Conservation (phyloP, 2,888 invertebrate species). For the Drosophila kanekoi region DNA sequence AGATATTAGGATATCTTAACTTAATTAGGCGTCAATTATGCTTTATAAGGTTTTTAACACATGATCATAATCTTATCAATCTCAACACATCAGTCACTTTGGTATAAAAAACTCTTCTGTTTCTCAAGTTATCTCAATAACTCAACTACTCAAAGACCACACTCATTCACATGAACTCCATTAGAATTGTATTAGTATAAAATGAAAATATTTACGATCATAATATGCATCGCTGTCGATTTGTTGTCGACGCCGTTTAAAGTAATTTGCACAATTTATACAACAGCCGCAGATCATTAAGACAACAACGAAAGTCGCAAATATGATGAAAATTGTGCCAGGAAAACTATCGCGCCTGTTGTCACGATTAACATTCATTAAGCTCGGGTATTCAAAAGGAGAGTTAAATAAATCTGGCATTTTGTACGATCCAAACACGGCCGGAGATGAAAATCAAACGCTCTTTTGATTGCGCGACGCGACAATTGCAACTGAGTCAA, state of each 20-base stretch:
- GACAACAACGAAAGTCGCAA: not conserved
- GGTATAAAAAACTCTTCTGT: no score
- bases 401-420: not conserved
- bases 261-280: slow-evolving; percentile 3
- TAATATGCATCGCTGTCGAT: not conserved
- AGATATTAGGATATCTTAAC: no score
- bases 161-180: no score
- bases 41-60: no score
- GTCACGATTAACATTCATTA: not conserved
- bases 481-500: slow-evolving; percentile 10
- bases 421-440: not conserved
- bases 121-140: no score
- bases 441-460: not conserved
- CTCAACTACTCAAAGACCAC: no score
- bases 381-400: not conserved
- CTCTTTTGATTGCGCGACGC: not conserved
- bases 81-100: no score
- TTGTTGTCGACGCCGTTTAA: not conserved
- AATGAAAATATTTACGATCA: slow-evolving; percentile 20
- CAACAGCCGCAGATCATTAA: not conserved
- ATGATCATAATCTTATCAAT: no score
- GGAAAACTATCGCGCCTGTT: not conserved
- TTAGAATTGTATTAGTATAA: not conserved
- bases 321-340: not conserved
- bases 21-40: no score